A percentile compares a stretch with the other conserved stretches of the same genome.
These are phyloP conservation scores for Palythoa grandis DNA, from an alignment of 92 coral and sea anemone genomes.

Conservation along the genomic window DNA sequence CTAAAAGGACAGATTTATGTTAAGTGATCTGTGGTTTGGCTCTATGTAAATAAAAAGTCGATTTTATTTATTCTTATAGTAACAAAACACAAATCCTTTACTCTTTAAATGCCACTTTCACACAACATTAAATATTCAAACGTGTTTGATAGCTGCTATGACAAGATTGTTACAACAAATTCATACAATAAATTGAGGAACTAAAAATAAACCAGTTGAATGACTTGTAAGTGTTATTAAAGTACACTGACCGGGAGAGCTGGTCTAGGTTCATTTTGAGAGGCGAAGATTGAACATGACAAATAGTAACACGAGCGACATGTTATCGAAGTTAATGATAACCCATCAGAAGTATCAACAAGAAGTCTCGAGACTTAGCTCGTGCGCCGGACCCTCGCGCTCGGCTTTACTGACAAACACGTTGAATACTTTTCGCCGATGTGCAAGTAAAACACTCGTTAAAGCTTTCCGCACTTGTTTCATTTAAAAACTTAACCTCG, in stretches of 20 bases:
- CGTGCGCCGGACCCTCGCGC: constrained; percentile 10
- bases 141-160: not conserved
- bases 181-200: not conserved
- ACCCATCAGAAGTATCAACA: constrained; percentile 14
- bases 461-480: constrained; percentile 3
- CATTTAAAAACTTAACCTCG: constrained; percentile 5
- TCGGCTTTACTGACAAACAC: not conserved
- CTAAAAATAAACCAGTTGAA: constrained; percentile 5
- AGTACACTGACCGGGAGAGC: constrained; percentile 43
- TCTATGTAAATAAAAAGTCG: constrained; percentile 72
- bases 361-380: not conserved
- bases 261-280: not conserved
- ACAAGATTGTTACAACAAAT: not conserved
- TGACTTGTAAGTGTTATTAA: constrained; percentile 21
- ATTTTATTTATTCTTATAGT: constrained; percentile 75
- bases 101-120: constrained; percentile 37
- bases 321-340: constrained; percentile 27
- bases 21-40: constrained; percentile 15
- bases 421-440: not conserved
- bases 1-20: constrained; percentile 9
- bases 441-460: constrained; percentile 2
- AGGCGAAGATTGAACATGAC: constrained; percentile 49
- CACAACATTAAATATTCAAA: constrained; percentile 7
- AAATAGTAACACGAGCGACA: constrained; percentile 31
- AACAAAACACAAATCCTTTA: constrained; percentile 40